Conservation (phyloP, 2,797 vertebrate genomes). For the Pantherophis alleghaniensis region DNA sequence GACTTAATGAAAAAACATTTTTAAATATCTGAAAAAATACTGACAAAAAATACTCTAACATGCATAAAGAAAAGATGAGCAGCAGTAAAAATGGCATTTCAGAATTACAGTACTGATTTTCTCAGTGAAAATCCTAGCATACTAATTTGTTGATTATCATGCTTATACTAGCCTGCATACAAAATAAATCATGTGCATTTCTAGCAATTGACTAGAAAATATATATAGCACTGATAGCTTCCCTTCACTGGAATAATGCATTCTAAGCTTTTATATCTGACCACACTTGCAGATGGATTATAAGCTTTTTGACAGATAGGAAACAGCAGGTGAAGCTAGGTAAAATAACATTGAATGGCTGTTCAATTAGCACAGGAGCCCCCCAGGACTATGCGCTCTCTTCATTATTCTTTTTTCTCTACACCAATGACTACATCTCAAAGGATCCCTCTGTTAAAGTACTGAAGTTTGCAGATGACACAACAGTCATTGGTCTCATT, state of each 20-base stretch:
- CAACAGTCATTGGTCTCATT: not conserved
- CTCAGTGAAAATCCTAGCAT: not conserved
- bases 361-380: not conserved
- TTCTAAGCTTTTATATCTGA: not conserved
- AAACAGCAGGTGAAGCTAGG: not conserved
- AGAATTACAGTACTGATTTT: not conserved
- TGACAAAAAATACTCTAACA: not conserved
- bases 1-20: constrained; percentile 56
- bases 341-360: not conserved
- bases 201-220: not conserved
- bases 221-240: not conserved
- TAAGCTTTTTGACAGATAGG: not conserved
- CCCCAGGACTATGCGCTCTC: not conserved
- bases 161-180: not conserved
- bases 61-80: not conserved
- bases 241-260: not conserved
- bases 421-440: not conserved
- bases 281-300: not conserved
- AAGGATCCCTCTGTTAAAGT: not conserved
- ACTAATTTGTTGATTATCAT: not conserved
- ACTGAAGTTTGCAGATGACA: not conserved
- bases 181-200: not conserved
- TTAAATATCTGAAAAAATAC: constrained; percentile 51
- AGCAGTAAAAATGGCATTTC: not conserved
- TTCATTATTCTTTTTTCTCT: not conserved